These are phyloP conservation scores for Amia ocellicauda DNA, from an alignment of 2,113 vertebrate species.

Conservation along the genomic window DNA sequence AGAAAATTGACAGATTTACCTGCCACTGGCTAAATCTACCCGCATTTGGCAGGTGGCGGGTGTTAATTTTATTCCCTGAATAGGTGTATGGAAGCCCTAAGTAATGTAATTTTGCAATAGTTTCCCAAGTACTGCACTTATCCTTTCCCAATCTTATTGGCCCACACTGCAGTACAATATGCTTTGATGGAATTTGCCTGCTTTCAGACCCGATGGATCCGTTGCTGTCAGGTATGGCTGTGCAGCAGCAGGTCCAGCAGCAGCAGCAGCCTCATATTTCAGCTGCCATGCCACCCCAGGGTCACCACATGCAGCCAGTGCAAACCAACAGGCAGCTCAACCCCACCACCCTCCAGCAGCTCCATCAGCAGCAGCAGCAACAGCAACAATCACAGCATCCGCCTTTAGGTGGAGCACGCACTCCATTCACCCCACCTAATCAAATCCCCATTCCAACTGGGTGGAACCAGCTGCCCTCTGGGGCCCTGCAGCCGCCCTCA, in stretches of 20 bases:
- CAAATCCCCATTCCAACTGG: slow-evolving; percentile 87
- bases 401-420: slow-evolving; percentile 69
- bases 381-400: slow-evolving; percentile 63
- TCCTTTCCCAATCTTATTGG: too few relatives aligned
- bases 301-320: slow-evolving; percentile 86
- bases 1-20: too few relatives aligned
- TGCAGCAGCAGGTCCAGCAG: slow-evolving; percentile 71
- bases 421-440: slow-evolving; percentile 82
- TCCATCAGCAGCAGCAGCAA: slow-evolving; percentile 80
- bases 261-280: slow-evolving; percentile 73
- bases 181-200: too few relatives aligned
- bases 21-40: too few relatives aligned
- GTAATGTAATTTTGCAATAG: too few relatives aligned
- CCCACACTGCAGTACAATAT: too few relatives aligned
- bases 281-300: slow-evolving; percentile 78
- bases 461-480: slow-evolving; percentile 92
- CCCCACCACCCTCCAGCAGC: slow-evolving; percentile 83
- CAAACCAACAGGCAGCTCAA: slow-evolving; percentile 84
- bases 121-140: too few relatives aligned
- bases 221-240: slow-evolving; percentile 81
- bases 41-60: too few relatives aligned
- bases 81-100: too few relatives aligned
- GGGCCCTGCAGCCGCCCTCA: slow-evolving; percentile 80
- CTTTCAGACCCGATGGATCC: slow-evolving; percentile 84
- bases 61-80: too few relatives aligned